Conservation (phyloP, 2,113 vertebrate genomes). For the Lamprologus tigripictilis region DNA sequence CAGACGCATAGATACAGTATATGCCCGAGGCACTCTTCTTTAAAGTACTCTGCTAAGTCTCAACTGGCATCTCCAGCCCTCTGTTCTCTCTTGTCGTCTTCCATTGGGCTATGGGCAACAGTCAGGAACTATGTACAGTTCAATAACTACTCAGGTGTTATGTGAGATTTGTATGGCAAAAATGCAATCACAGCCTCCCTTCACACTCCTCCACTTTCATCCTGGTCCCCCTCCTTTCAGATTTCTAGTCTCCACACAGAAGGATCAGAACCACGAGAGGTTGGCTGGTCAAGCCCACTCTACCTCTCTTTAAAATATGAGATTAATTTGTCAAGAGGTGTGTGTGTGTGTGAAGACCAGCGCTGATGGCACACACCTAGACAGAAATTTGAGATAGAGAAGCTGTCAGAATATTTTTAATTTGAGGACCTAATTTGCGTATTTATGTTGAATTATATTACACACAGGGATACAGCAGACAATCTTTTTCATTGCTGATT, state of each 20-base stretch:
- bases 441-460: background rate
- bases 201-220: background rate
- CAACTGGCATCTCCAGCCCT: constrained; percentile 32
- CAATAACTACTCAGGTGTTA: constrained; percentile 13
- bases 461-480: background rate
- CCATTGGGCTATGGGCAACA: constrained; percentile 39
- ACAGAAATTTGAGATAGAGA: background rate
- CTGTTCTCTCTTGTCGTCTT: constrained; percentile 37
- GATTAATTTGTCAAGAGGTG: constrained; percentile 54
- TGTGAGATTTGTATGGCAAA: constrained; percentile 41
- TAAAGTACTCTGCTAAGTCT: constrained; percentile 45
- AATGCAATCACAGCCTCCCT: constrained; percentile 27
- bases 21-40: constrained; percentile 44
- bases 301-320: constrained; percentile 51
- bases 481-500: background rate
- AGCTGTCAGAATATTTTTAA: background rate
- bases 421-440: background rate
- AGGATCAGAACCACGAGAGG: constrained; percentile 32
- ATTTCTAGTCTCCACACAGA: constrained; percentile 29
- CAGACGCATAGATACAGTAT: background rate
- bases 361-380: background rate
- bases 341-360: background rate
- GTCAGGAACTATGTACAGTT: constrained; percentile 31
- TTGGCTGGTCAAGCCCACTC: constrained; percentile 43
- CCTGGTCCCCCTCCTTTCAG: background rate